Evolutionary conservation across 2,797 vertebrate genomes (phyloP), one percentile per base, ranked within the genome.

Genomic region (Holocentrus rufus): DNA sequence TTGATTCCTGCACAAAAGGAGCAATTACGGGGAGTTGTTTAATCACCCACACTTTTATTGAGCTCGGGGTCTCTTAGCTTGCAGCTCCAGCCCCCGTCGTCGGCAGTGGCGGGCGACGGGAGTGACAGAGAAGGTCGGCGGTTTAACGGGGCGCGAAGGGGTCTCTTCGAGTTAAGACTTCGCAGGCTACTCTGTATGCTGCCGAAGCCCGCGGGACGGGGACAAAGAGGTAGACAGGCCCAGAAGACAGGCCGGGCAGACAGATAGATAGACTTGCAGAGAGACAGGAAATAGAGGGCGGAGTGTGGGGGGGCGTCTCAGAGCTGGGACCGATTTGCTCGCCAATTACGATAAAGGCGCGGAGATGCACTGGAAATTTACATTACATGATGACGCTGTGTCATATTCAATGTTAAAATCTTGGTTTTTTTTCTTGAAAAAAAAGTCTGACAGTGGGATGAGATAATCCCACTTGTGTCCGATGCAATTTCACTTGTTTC

Each of bases 11-110:
- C 90, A 90, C 91, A 92, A 92, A 94, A 93, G 88, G 89, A 90
- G 88, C 91, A 93, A 93, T 93, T 93, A 93, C 86, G 84, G 86
- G 84, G 90, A 90, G 88, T 91, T 92, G 90, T 93, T 92, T 92
- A 94, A 93, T 93, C 92, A 93, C 88, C 87, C 81, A 83, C 88
- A 87, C 85, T 92, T 91, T 92, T 90, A 91, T 92, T 85, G 87
- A 91, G 91, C 89, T 82, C n/a, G 42, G 81, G 81, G 88, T 89
- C 89, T 89, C 79, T 93, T 90, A 87, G 87, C 91, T 91, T 90
- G 89, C 90, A 90, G 91, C 89, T 89, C 92, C 90, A 88, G 89
- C 80, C 85, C 71, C 85, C 14, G 75, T 75, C 67, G 72, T 63
- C 73, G 68, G 77, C 83, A 50, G 81, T 78, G 83, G 88, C 77